These are phyloP conservation scores for Drosophila gunungcola DNA, from an alignment of 1,140 invertebrate genomes.

Conservation along the genomic window DNA sequence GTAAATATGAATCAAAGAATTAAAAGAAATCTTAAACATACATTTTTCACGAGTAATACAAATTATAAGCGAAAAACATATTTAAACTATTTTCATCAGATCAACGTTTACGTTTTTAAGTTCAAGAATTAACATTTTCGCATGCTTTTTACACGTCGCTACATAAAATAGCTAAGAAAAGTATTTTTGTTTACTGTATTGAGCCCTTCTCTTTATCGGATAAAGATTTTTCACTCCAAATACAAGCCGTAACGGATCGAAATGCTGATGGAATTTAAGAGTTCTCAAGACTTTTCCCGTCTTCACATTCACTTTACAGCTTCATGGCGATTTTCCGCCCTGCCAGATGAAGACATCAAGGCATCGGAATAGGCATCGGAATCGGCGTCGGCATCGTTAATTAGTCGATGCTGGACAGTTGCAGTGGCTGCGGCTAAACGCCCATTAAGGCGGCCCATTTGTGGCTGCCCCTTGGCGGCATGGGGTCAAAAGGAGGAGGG, in stretches of 20 bases:
- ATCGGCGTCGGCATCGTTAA: slow-evolving; percentile 47
- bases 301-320: slow-evolving; percentile 5
- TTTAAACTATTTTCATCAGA: too few species aligned
- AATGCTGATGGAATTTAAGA: slow-evolving; percentile 10
- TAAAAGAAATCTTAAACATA: too few species aligned
- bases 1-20: too few species aligned
- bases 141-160: too few species aligned
- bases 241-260: slow-evolving; percentile 26
- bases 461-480: slow-evolving; percentile 47
- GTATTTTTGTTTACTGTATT: too few species aligned
- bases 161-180: too few species aligned
- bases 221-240: not conserved
- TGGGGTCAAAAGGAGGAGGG: slow-evolving; percentile 3
- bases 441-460: slow-evolving; percentile 73
- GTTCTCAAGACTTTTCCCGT: slow-evolving; percentile 4
- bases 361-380: slow-evolving; percentile 6
- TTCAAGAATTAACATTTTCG: too few species aligned
- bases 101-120: too few species aligned
- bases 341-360: slow-evolving; percentile 17
- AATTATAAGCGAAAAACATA: too few species aligned
- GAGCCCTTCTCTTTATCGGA: not conserved
- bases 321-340: slow-evolving; percentile 28
- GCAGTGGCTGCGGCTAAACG: slow-evolving; percentile 49
- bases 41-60: too few species aligned
- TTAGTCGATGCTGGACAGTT: slow-evolving; percentile 54